Evolutionary conservation across 2,888 invertebrate genomes (phyloP).

Genomic region (Pachycephus smyrnensis): DNA sequence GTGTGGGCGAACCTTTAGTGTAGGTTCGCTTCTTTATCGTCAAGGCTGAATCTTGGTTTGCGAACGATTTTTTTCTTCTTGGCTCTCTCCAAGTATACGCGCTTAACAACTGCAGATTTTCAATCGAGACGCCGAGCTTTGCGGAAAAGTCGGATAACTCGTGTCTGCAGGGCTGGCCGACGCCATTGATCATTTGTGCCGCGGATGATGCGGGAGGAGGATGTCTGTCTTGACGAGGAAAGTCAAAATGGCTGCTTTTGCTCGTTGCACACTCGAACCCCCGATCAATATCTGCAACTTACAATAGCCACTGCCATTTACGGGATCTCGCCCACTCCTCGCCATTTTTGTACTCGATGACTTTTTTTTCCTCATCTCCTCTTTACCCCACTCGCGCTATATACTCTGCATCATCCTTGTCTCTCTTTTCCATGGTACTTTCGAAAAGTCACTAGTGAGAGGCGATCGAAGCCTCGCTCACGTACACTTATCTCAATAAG

Average conservation of each 20-base stretch:
- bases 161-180: not conserved
- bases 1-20: not conserved
- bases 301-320: not conserved
- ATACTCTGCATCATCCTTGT: not conserved
- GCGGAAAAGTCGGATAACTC: not conserved
- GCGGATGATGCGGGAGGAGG: not conserved
- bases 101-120: not conserved
- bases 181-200: not conserved
- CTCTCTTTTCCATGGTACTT: not conserved
- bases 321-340: not conserved
- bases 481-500: not conserved
- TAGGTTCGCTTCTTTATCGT: not conserved
- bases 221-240: not conserved
- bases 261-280: not conserved
- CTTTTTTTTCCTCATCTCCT: not conserved
- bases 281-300: not conserved
- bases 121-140: not conserved
- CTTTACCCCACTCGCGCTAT: not conserved
- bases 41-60: not conserved
- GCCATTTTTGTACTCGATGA: not conserved
- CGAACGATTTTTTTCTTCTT: not conserved
- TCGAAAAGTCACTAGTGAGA: not conserved
- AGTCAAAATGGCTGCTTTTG: not conserved
- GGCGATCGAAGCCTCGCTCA: not conserved
- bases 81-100: too few species aligned